Evolutionary conservation across 92 coral and sea anemone genomes (phyloP).

Genomic region (Pocillopora meandrina): DNA sequence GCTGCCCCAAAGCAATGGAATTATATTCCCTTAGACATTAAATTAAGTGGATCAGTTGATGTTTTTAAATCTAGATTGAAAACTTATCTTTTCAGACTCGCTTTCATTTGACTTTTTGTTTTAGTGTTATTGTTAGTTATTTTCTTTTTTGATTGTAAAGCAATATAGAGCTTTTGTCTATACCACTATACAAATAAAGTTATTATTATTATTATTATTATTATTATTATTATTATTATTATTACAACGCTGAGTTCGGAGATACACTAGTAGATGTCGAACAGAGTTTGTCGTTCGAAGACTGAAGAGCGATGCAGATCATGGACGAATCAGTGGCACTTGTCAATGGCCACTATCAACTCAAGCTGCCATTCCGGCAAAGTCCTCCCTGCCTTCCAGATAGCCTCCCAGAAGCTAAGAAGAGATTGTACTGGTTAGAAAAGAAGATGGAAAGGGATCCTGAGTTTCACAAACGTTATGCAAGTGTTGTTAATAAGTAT

Average conservation of each 20-base stretch:
- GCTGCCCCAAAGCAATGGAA: no score
- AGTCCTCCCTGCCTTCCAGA: conserved; percentile 48
- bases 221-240: no score
- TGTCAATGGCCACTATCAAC: conserved; percentile 70
- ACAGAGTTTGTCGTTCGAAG: background rate
- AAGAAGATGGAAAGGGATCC: conserved; percentile 14
- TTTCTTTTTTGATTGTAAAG: no score
- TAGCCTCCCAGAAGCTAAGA: background rate
- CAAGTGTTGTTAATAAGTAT: conserved; percentile 63
- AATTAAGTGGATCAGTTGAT: no score
- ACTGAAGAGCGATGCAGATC: background rate
- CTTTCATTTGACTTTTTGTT: no score
- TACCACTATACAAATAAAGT: no score
- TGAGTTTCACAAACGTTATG: conserved; percentile 23
- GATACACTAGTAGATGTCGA: conserved; percentile 33
- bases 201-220: no score
- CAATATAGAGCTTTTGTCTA: no score
- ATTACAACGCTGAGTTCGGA: conserved; percentile 5
- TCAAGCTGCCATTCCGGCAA: conserved; percentile 64
- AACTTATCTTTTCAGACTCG: no score
- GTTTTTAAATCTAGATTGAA: no score
- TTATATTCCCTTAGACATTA: no score
- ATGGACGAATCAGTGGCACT: conserved; percentile 60
- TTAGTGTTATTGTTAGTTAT: no score
- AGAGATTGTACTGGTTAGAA: background rate